Base-by-base conservation (phyloP, 2,113 vertebrate species). In the Solea solea region DNA sequence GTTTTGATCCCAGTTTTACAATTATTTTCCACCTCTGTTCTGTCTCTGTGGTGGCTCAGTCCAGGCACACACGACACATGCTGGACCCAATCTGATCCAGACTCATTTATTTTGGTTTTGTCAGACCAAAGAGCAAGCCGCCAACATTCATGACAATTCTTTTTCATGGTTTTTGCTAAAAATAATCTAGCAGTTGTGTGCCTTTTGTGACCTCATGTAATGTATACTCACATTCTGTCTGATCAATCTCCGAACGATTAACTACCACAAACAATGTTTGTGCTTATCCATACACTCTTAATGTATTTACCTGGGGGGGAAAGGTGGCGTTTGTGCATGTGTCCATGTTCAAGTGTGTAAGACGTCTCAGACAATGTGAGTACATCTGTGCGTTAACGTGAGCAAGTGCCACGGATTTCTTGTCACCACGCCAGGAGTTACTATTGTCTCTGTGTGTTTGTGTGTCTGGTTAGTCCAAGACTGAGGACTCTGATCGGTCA, bases 391-490 rank as follows among this genome's bases (percentile, higher is more conserved):
- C 74, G 65, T 79, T 44, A 14, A 55, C 48, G 63, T 52, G 53
- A 16, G 65, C 78, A 48, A 60, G 72, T 28, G 75, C 64, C 42
- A 54, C 60, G 75, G 78, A 76, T 80, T 84, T 74, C 64, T 53
- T 71, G 79, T 53, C 70, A 66, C 80, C 7, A 54, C 44, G 74
- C 78, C 79, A 84, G 63, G 51, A 80, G 80, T 89, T 88, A 91
- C 89, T 90, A 88, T 78, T 82, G 41, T 81, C 84, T 71, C 64
- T 88, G 74, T 87, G 72, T 88, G 56, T 59, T 8, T 58, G 40
- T 53, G 76, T 80, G 40, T 55, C 60, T 79, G 11, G 39, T 75
- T 70, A 60, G 28, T 66, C 67, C 78, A 80, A 59, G 81, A 25
- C 6, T 25, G 44, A 53, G 21, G 50, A 28, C 53, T 80, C 56